Evolutionary conservation across 2,113 vertebrate genomes (phyloP).

Genomic region (Phylloscopus whistleri): DNA sequence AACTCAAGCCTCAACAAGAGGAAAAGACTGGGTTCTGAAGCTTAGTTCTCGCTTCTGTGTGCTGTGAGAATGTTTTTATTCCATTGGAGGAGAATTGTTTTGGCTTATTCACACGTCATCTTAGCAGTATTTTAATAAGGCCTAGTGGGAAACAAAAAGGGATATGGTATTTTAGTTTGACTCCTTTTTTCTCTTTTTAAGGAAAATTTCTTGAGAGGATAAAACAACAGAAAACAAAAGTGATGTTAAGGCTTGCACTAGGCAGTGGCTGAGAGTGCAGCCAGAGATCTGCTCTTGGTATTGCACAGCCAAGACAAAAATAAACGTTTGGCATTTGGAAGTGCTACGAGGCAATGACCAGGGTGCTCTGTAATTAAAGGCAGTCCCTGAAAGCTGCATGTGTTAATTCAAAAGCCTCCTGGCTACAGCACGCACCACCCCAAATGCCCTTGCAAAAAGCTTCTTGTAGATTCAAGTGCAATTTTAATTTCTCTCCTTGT

Average conservation of each 20-base stretch:
- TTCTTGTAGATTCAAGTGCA: slow-evolving; percentile 37
- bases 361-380: slow-evolving; percentile 60
- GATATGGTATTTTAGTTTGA: neutral
- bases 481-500: slow-evolving; percentile 43
- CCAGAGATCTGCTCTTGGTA: slow-evolving; percentile 18
- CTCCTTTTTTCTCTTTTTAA: slow-evolving; percentile 36
- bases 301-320: neutral
- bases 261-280: neutral
- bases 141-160: slow-evolving; percentile 14
- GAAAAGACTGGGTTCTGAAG: neutral
- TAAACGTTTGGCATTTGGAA: slow-evolving; percentile 52
- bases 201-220: slow-evolving; percentile 18
- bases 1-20: neutral
- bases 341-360: slow-evolving; percentile 18
- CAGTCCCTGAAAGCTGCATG: slow-evolving; percentile 35
- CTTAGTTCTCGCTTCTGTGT: neutral
- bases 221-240: slow-evolving; percentile 2
- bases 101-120: slow-evolving; percentile 20
- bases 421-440: slow-evolving; percentile 32
- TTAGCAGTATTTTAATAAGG: slow-evolving; percentile 34
- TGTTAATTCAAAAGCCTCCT: slow-evolving; percentile 55
- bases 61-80: neutral
- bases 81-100: neutral
- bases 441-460: slow-evolving; percentile 55
- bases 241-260: neutral